phyloP scores from a whole-genome alignment of 2,888 invertebrate species.

The Eupithecia inturbata region DNA sequence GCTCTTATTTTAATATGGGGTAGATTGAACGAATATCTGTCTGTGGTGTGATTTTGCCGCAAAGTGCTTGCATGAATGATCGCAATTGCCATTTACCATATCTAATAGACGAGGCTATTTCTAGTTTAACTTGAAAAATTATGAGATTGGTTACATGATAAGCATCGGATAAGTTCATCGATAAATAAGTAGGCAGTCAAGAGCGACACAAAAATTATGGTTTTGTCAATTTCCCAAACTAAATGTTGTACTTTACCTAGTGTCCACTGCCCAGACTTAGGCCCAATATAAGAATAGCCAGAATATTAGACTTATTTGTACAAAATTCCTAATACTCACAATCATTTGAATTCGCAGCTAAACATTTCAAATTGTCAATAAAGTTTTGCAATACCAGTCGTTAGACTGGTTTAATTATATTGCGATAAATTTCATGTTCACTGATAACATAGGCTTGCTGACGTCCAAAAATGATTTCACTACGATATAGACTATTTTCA shows the following conservation, averaged over 20 bases:
- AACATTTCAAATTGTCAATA: conserved; percentile 11
- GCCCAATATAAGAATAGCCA: neutral
- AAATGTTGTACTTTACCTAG: neutral
- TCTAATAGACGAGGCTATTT: neutral
- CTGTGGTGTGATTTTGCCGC: conserved; percentile 33
- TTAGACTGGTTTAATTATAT: conserved; percentile 2
- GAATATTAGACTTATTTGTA: neutral
- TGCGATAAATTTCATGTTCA: conserved; percentile 23
- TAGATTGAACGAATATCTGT: conserved; percentile 26
- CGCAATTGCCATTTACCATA: conserved; percentile 15
- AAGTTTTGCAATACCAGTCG: conserved; percentile 11
- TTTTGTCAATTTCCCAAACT: neutral
- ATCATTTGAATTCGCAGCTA: neutral
- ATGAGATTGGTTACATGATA: neutral
- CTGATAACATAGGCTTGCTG: conserved; percentile 36
- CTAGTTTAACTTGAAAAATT: neutral
- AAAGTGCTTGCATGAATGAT: conserved; percentile 25
- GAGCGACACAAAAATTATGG: neutral
- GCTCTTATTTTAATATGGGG: conserved; percentile 26
- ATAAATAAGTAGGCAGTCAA: neutral
- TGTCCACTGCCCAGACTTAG: neutral
- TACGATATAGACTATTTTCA: conserved; percentile 1
- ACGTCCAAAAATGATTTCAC: conserved; percentile 7
- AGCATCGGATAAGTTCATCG: neutral
- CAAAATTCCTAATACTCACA: neutral